These are phyloP conservation scores for Eumaeus atala DNA, from an alignment of 1,140 invertebrate species.

Conservation along the genomic window DNA sequence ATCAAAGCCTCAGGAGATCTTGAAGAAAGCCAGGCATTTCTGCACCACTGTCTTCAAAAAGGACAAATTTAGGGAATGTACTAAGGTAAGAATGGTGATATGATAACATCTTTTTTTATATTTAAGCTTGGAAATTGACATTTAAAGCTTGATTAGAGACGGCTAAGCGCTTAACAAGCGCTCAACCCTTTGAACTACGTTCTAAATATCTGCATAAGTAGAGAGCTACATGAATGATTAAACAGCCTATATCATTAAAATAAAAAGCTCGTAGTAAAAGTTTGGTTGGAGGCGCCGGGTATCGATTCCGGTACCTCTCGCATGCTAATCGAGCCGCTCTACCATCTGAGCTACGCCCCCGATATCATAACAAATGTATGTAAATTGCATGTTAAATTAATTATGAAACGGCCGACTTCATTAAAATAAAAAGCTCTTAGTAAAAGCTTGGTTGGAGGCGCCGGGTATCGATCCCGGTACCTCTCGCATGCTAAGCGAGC, in stretches of 20 bases:
- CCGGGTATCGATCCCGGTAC: conserved; percentile 80
- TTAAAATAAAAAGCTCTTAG: conserved; percentile 31
- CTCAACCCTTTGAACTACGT: too few species aligned
- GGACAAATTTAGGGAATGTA: conserved; percentile 78
- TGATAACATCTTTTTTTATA: neutral
- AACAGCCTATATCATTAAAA: neutral
- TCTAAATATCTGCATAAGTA: too few species aligned
- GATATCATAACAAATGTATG: conserved; percentile 1
- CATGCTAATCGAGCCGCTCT: too few species aligned
- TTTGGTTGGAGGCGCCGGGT: too few species aligned
- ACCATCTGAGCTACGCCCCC: conserved; percentile 65
- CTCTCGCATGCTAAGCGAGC: conserved; percentile 10
- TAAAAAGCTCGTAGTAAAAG: conserved; percentile 31
- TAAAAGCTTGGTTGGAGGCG: conserved; percentile 76
- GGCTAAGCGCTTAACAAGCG: too few species aligned
- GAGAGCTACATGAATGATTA: neutral
- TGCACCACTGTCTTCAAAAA: conserved; percentile 79
- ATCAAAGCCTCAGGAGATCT: conserved; percentile 41
- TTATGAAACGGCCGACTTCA: neutral
- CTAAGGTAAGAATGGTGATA: conserved; percentile 75
- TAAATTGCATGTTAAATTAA: neutral
- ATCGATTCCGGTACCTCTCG: too few species aligned
- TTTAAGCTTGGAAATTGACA: neutral
- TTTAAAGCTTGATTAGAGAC: too few species aligned
- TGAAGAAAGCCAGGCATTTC: conserved; percentile 75